A percentile compares a stretch with the other conserved stretches of the same genome.
Conservation (phyloP, 2,113 vertebrate species). For the Excalfactoria chinensis region DNA sequence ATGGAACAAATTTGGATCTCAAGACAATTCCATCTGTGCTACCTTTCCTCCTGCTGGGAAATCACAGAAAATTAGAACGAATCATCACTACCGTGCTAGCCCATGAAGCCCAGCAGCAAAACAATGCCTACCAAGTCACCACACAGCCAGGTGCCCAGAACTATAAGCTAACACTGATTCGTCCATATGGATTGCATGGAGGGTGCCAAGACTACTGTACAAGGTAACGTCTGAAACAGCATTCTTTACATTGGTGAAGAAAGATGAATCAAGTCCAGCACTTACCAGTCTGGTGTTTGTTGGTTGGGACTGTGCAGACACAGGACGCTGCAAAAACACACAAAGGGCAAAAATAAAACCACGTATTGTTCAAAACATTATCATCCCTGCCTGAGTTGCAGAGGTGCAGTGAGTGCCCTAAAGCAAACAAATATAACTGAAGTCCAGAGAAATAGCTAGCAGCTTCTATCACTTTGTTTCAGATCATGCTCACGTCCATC, state of each 20-base stretch:
- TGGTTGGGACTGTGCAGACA: slow-evolving; percentile 74
- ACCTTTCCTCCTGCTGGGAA: background rate
- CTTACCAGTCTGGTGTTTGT: slow-evolving; percentile 75
- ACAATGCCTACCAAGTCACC: background rate
- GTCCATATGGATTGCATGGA: background rate
- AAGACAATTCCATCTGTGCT: slow-evolving; percentile 8
- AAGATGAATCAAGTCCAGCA: slow-evolving; percentile 40
- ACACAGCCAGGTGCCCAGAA: background rate
- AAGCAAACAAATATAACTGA: background rate
- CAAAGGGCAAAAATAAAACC: slow-evolving; percentile 59
- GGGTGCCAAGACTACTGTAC: background rate
- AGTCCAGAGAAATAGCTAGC: background rate
- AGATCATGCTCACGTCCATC: background rate
- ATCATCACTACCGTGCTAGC: fast-evolving
- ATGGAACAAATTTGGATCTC: background rate
- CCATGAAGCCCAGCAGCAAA: slow-evolving; percentile 22
- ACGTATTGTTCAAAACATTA: slow-evolving; percentile 13
- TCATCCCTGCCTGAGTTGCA: background rate
- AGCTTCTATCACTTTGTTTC: background rate
- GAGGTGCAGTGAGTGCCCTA: background rate
- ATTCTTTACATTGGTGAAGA: background rate
- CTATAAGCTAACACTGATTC: background rate
- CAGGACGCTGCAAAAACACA: slow-evolving; percentile 78
- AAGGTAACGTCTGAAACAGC: background rate
- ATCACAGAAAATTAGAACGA: background rate